A percentile compares a stretch with the other conserved stretches of the same genome.
phyloP scores from a whole-genome alignment of 1,140 invertebrate species.

The Diplogasteroides magnus region DNA sequence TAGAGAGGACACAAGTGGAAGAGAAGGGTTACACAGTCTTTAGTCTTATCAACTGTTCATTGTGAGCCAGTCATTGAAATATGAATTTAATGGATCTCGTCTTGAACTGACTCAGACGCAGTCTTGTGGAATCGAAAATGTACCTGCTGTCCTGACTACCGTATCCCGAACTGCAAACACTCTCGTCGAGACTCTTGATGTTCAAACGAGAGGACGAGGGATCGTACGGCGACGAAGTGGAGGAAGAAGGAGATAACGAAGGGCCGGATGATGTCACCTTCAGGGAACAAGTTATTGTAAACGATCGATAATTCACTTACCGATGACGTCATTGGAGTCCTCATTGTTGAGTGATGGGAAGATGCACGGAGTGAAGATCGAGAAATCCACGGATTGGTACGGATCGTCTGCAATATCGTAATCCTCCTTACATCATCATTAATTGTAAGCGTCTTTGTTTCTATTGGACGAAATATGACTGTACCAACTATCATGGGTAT shows the following conservation, averaged over 20 bases:
- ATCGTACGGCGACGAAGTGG: neutral
- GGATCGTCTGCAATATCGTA: neutral
- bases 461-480: no score
- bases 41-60: no score
- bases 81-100: no score
- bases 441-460: no score
- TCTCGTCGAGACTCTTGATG: neutral
- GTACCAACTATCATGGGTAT: no score
- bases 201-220: neutral
- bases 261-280: neutral
- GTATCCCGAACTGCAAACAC: neutral
- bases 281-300: neutral
- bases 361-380: neutral
- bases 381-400: neutral
- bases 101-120: no score
- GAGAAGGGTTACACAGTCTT: no score
- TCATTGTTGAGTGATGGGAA: neutral
- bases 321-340: neutral
- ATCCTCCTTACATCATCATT: no score
- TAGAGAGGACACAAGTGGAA: no score
- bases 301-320: neutral
- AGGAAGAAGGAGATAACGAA: neutral
- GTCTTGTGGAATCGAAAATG: no score
- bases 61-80: no score
- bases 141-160: neutral